These are phyloP conservation scores for Natator depressus DNA, from an alignment of 2,113 vertebrate genomes.

Conservation along the genomic window DNA sequence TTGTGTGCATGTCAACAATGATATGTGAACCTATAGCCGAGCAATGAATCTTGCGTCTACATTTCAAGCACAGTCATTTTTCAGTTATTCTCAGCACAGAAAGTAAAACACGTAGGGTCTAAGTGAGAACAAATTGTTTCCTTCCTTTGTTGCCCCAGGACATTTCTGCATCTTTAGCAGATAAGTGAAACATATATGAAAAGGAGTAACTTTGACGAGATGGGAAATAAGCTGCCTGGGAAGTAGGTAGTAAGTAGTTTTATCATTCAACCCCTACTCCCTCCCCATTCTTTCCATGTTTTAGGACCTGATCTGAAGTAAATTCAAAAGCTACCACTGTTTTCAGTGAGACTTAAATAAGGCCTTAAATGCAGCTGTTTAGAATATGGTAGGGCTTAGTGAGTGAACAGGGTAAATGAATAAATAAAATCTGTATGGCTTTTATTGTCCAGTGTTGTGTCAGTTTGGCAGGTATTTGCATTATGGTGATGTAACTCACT, in stretches of 20 bases:
- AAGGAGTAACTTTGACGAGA: background rate
- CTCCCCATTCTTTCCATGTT: rapidly evolving
- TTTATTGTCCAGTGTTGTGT: background rate
- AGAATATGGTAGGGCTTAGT: background rate
- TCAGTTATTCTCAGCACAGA: background rate
- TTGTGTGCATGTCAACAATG: background rate
- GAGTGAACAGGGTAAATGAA: background rate
- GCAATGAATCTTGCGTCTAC: background rate
- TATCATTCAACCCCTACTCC: background rate
- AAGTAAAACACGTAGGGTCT: background rate
- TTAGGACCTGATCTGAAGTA: rapidly evolving
- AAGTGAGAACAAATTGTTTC: slow-evolving; percentile 8
- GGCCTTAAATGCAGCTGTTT: background rate
- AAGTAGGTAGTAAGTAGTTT: background rate
- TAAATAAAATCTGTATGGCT: background rate
- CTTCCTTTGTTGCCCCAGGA: background rate
- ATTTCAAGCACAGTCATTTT: background rate
- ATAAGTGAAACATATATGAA: background rate
- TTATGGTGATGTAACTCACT: background rate
- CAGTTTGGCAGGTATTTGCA: background rate
- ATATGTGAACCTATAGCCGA: background rate
- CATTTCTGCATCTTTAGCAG: slow-evolving; percentile 16
- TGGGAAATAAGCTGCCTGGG: slow-evolving; percentile 24
- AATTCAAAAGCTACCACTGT: background rate
- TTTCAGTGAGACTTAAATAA: background rate